These are phyloP conservation scores for Apocrypta bakeri DNA, from an alignment of 1,140 invertebrate species.

Conservation along the genomic window DNA sequence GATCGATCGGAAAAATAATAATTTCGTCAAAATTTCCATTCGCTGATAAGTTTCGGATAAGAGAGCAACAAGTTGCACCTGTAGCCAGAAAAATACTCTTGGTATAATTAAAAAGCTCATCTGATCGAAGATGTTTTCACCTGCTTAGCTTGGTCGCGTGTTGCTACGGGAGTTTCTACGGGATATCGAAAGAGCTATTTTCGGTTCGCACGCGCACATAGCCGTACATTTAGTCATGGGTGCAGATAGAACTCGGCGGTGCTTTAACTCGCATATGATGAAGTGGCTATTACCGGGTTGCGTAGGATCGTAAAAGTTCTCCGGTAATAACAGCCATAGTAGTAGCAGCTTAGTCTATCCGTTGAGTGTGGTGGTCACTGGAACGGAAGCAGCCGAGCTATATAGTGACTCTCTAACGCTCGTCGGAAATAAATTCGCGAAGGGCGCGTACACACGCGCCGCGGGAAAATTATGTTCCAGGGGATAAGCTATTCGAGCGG, in stretches of 20 bases:
- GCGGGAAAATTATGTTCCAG: constrained; percentile 33
- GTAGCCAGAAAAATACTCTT: background rate
- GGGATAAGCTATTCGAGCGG: constrained; percentile 28
- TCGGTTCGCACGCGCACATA: background rate
- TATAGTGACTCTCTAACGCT: constrained; percentile 44
- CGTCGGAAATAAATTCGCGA: constrained; percentile 14
- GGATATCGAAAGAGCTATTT: constrained; percentile 42
- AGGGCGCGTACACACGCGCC: background rate
- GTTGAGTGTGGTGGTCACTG: background rate
- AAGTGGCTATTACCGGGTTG: constrained; percentile 41
- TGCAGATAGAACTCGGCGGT: background rate
- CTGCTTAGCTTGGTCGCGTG: background rate
- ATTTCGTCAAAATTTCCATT: no score
- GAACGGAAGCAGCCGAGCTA: constrained; percentile 35
- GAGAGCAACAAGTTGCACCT: background rate
- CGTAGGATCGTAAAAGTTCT: constrained; percentile 38
- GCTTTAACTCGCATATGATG: constrained; percentile 40
- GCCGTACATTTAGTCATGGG: background rate
- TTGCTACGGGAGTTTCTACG: no score
- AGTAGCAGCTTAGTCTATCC: background rate
- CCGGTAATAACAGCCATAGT: constrained; percentile 47
- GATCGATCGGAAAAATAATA: no score
- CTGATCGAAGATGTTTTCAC: background rate
- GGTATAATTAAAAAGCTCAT: background rate
- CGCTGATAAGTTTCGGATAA: no score